Evolutionary conservation across 2,888 invertebrate genomes (phyloP).

Genomic region (Harmothoe impar): DNA sequence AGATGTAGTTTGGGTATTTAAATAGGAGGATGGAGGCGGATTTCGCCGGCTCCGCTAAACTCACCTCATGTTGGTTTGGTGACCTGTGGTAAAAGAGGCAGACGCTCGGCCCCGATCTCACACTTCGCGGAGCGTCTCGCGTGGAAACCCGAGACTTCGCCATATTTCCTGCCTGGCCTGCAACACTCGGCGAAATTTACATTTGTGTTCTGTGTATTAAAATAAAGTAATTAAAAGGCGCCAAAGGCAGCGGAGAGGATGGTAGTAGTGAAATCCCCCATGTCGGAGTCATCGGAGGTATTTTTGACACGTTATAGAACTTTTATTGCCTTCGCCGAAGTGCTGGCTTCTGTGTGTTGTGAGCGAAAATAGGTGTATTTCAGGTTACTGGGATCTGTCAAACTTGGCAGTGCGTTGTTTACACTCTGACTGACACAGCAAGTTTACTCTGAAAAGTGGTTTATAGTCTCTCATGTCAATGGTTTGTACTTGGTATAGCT

Average conservation of each 20-base stretch:
- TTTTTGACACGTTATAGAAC: slow-evolving; percentile 39
- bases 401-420: background rate
- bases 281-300: slow-evolving; percentile 64
- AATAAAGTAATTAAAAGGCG: background rate
- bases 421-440: slow-evolving; percentile 4
- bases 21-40: background rate
- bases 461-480: background rate
- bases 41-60: background rate
- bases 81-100: slow-evolving; percentile 43
- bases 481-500: too few species aligned
- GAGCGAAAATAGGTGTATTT: slow-evolving; percentile 59
- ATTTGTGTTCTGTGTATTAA: background rate
- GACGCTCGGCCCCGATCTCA: slow-evolving; percentile 65
- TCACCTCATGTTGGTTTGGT: slow-evolving; percentile 72
- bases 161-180: slow-evolving; percentile 68
- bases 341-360: background rate
- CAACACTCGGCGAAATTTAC: background rate
- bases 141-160: slow-evolving; percentile 69
- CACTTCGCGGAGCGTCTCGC: slow-evolving; percentile 52
- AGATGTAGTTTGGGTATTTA: background rate
- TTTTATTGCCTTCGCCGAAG: slow-evolving; percentile 27
- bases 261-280: slow-evolving; percentile 60
- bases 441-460: background rate
- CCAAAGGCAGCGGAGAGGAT: slow-evolving; percentile 19
- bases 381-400: slow-evolving; percentile 24